Percentiles rank a stretch among this genome's conserved stretches.
Evolutionary conservation across 2,888 invertebrate genomes (phyloP).

Genomic region (Craniophora ligustri): DNA sequence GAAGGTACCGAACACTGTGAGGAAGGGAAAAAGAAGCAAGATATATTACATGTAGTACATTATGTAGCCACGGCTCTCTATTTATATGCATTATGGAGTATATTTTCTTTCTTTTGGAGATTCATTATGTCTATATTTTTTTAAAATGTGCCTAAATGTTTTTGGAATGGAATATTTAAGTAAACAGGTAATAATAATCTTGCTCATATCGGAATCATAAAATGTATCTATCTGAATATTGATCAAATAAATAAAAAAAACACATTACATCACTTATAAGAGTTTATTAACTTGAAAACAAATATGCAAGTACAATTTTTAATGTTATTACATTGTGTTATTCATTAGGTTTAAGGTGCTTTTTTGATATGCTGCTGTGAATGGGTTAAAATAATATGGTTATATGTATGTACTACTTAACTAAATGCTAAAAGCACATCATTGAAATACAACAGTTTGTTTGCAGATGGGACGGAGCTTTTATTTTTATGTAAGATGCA

Average conservation of each 20-base stretch:
- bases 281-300: slow-evolving; percentile 84
- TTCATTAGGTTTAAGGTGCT: slow-evolving; percentile 69
- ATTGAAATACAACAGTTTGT: slow-evolving; percentile 56
- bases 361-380: slow-evolving; percentile 78
- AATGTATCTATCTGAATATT: background rate
- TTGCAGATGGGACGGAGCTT: slow-evolving; percentile 74
- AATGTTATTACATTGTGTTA: slow-evolving; percentile 76
- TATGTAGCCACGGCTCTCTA: slow-evolving; percentile 17
- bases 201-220: background rate
- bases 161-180: too few relatives aligned
- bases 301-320: slow-evolving; percentile 85
- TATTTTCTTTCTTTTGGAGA: slow-evolving; percentile 4
- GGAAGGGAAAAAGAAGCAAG: slow-evolving; percentile 11
- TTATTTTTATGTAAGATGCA: slow-evolving; percentile 56
- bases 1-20: slow-evolving; percentile 31
- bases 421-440: slow-evolving; percentile 65
- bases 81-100: slow-evolving; percentile 23
- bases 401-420: slow-evolving; percentile 61
- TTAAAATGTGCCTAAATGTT: too few relatives aligned
- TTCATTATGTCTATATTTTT: slow-evolving; percentile 9
- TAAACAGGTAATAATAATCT: too few relatives aligned
- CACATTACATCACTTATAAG: slow-evolving; percentile 61
- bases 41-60: slow-evolving; percentile 14
- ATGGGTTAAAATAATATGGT: slow-evolving; percentile 71
- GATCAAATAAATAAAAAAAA: slow-evolving; percentile 28